These are phyloP conservation scores for Stictocephala bisonia DNA, from an alignment of 2,888 invertebrate genomes.

Conservation along the genomic window DNA sequence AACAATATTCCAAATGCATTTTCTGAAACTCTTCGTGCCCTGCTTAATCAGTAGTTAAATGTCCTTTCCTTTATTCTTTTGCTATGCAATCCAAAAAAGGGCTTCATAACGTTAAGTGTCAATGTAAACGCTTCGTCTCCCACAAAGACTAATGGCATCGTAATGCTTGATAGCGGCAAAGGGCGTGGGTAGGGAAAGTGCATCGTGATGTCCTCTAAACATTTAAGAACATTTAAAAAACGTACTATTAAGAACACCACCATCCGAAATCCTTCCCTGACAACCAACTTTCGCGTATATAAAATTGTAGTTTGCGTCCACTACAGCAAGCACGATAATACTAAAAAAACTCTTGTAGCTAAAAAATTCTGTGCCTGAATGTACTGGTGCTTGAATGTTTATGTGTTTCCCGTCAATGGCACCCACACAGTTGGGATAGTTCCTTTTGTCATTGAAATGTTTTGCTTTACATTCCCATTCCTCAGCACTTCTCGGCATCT, in stretches of 20 bases:
- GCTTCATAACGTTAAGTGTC: slow-evolving; percentile 53
- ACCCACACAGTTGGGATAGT: slow-evolving; percentile 59
- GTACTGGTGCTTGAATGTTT: slow-evolving; percentile 55
- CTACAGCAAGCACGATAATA: slow-evolving; percentile 57
- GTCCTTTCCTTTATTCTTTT: slow-evolving; percentile 49
- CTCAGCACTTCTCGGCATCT: slow-evolving; percentile 51
- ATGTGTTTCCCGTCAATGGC: slow-evolving; percentile 58
- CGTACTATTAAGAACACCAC: slow-evolving; percentile 52
- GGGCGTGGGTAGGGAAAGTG: slow-evolving; percentile 40
- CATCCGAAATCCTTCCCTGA: slow-evolving; percentile 59
- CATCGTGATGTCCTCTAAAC: slow-evolving; percentile 41
- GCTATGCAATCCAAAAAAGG: slow-evolving; percentile 40
- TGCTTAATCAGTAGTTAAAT: slow-evolving; percentile 55
- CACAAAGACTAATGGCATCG: slow-evolving; percentile 52
- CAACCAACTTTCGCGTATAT: slow-evolving; percentile 59
- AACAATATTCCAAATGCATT: slow-evolving; percentile 56
- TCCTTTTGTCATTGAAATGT: slow-evolving; percentile 57
- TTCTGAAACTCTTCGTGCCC: slow-evolving; percentile 55
- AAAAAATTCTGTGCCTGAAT: slow-evolving; percentile 58
- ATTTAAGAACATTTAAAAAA: slow-evolving; percentile 41
- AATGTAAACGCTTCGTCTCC: slow-evolving; percentile 58
- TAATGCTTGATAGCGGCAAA: slow-evolving; percentile 38
- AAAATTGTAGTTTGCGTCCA: slow-evolving; percentile 59
- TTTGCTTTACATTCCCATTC: slow-evolving; percentile 57
- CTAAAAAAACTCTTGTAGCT: slow-evolving; percentile 59